phyloP scores from a whole-genome alignment of 2,888 invertebrate genomes.

The Andricus quercusramuli region DNA sequence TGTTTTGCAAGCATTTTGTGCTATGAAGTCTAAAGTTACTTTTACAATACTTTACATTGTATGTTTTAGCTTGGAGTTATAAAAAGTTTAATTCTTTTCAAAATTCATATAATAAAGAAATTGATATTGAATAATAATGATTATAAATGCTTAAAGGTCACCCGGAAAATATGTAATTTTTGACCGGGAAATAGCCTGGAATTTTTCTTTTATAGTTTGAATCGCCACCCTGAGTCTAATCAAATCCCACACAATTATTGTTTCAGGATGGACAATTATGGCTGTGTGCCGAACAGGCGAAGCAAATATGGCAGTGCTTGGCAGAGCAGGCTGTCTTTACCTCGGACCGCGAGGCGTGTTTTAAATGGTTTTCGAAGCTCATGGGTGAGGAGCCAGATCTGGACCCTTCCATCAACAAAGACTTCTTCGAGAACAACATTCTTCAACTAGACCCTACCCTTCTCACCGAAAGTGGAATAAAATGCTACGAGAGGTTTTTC shows the following conservation, averaged over 20 bases:
- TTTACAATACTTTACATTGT: too few species aligned
- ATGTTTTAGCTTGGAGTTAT: too few species aligned
- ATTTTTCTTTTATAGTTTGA: too few species aligned
- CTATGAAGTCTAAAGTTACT: too few species aligned
- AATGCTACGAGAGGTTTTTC: constrained; percentile 93
- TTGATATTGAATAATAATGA: too few species aligned
- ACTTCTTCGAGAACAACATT: constrained; percentile 97
- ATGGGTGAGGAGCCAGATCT: constrained; percentile 98
- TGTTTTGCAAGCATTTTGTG: too few species aligned
- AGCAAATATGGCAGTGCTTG: constrained; percentile 97
- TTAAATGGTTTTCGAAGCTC: constrained; percentile 98
- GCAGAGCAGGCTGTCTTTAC: constrained; percentile 96
- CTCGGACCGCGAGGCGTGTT: constrained; percentile 96
- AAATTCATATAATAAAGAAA: too few species aligned
- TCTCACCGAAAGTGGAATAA: constrained; percentile 96
- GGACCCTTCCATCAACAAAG: constrained; percentile 96
- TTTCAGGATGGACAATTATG: constrained; percentile 94
- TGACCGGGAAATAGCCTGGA: too few species aligned
- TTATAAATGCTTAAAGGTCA: too few species aligned
- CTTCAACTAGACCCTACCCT: constrained; percentile 94
- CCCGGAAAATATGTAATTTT: too few species aligned
- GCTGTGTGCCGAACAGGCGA: constrained; percentile 98
- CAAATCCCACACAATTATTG: constrained; percentile 46
- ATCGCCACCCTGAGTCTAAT: background rate
- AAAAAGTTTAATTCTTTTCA: too few species aligned